Base-by-base conservation (phyloP, 2,888 invertebrate genomes). In the Allacma fusca region DNA sequence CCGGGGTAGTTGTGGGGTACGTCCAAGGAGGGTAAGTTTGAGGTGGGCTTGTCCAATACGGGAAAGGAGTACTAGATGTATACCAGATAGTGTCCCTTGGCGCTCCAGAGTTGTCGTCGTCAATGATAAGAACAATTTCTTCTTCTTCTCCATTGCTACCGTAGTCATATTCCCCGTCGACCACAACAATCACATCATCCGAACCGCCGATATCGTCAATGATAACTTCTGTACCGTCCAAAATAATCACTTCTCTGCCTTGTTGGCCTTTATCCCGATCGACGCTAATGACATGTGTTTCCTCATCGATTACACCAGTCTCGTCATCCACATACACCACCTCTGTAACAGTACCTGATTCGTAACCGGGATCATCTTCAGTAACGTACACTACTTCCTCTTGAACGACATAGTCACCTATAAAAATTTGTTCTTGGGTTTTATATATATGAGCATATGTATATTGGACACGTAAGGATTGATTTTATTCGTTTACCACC, bases 161-260 rank as follows among this genome's bases (percentile, higher is more conserved):
- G n/a, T 62, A 73, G 50, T 73, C 75, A 40, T 68, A 76, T 2
- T 76, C 59, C 12, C 68, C 57, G 26, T 76, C 75, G 13, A 69
- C 50, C 13, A 76, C 24, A 19, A 28, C 29, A 23, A 75, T 76
- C 16, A 57, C 50, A 7, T 26, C 23, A 28, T 24, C 26, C n/a
- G n/a, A n/a, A n/a, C n/a, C n/a, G 5, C 34, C 59, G 23, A 19
- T 16, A 2, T 7, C 34, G 19, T 69, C 62, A 5, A 76, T 7
- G 12, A 68, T 24, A 13, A 69, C 28, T 43, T 76, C 75, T 1
- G 19, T 26, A 19, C 59, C 69, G 34, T 76, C 75, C 13, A 76
- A 68, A 12, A 57, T 59, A 24, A 76, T 76, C 5, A 76, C 57
- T 16, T 76, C 69, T 5, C 26, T 1, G 0, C 50, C 69, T 1